These are phyloP conservation scores for Dyspetes luteomarginatus DNA, from an alignment of 2,888 invertebrate species.

Conservation along the genomic window DNA sequence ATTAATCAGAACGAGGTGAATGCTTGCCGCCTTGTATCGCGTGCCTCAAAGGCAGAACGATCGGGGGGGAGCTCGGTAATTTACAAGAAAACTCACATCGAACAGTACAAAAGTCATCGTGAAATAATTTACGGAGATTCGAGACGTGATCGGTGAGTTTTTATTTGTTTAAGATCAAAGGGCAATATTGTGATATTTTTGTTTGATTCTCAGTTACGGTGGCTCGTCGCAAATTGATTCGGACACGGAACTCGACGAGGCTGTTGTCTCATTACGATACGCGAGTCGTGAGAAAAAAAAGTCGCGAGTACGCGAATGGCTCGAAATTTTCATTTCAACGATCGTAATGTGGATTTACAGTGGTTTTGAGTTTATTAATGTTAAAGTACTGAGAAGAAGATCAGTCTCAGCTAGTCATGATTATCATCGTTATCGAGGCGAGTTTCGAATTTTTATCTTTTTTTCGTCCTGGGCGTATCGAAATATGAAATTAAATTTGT, in stretches of 20 bases:
- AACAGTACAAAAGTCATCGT: constrained; percentile 73
- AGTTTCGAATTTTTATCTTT: too few species aligned
- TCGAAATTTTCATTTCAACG: constrained; percentile 65
- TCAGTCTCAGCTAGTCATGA: constrained; percentile 70
- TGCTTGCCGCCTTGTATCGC: constrained; percentile 67
- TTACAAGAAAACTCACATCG: constrained; percentile 74
- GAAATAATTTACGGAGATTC: constrained; percentile 71
- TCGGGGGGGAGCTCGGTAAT: constrained; percentile 67
- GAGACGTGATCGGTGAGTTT: constrained; percentile 54
- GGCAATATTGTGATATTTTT: neutral
- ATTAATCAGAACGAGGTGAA: constrained; percentile 68
- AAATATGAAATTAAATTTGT: too few species aligned
- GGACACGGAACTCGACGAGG: constrained; percentile 77
- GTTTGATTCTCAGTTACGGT: constrained; percentile 62
- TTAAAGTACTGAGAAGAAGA: constrained; percentile 70
- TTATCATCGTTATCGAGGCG: constrained; percentile 73
- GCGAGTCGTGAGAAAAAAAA: constrained; percentile 60
- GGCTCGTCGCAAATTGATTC: constrained; percentile 73
- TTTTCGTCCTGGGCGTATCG: too few species aligned
- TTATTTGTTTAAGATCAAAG: neutral
- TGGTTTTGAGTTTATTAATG: constrained; percentile 71
- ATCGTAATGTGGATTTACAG: constrained; percentile 69
- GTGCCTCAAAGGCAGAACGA: constrained; percentile 62
- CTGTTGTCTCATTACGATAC: constrained; percentile 58
- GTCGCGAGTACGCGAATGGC: constrained; percentile 69